Conservation (phyloP, 1,140 invertebrate genomes). For the Drosophila tsacasi region DNA sequence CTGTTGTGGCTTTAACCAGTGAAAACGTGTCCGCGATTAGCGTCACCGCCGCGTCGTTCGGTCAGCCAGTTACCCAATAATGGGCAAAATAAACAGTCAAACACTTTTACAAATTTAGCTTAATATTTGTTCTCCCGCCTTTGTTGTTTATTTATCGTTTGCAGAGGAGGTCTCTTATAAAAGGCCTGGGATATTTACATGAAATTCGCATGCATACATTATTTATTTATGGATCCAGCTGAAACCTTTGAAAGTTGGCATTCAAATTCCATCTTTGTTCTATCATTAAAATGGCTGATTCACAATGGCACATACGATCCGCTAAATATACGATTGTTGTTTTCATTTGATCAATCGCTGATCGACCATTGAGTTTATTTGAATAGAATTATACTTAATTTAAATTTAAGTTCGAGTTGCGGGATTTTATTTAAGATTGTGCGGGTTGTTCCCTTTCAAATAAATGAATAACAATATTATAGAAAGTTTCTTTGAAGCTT, state of each 20-base stretch:
- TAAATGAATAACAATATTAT: not conserved
- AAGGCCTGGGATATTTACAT: constrained; percentile 48
- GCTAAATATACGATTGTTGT: constrained; percentile 28
- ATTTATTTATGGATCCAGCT: constrained; percentile 34
- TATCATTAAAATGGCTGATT: constrained; percentile 2
- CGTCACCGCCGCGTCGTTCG: constrained; percentile 27
- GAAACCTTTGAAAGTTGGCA: constrained; percentile 53
- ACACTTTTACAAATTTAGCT: constrained; percentile 11
- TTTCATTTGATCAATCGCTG: constrained; percentile 7
- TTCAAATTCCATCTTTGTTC: constrained; percentile 5
- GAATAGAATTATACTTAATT: not conserved
- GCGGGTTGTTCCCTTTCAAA: not conserved
- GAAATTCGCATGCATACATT: constrained; percentile 44
- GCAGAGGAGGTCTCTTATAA: not conserved
- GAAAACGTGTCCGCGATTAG: constrained; percentile 51
- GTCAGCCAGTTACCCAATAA: constrained; percentile 21
- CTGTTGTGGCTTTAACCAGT: constrained; percentile 17
- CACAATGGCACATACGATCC: not conserved
- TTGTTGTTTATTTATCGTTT: constrained; percentile 21
- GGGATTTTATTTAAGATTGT: not conserved
- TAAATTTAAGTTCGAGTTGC: not conserved
- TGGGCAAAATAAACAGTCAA: constrained; percentile 18
- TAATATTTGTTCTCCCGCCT: constrained; percentile 3
- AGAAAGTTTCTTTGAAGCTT: constrained; percentile 13
- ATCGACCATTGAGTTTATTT: not conserved